Evolutionary conservation across 2,888 invertebrate species (phyloP).

Genomic region (Lydus trimaculatus): DNA sequence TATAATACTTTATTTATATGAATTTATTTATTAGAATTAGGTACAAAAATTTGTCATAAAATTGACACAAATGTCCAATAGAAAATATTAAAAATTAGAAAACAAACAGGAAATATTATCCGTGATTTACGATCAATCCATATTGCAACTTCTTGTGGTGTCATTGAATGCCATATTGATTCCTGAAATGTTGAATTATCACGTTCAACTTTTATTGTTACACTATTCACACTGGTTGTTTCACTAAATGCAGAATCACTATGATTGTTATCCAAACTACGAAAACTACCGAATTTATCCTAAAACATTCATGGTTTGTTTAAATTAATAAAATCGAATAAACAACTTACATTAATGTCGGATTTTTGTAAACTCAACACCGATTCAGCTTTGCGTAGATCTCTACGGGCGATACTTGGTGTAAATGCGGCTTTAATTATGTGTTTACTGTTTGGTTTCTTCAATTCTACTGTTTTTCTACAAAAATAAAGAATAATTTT

Average conservation of each 20-base stretch:
- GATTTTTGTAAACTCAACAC: constrained; percentile 68
- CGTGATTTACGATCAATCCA: constrained; percentile 83
- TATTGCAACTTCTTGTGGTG: constrained; percentile 82
- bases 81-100: constrained; percentile 73
- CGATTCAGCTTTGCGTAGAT: constrained; percentile 70
- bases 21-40: not conserved
- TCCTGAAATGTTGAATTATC: not conserved
- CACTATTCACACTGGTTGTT: not conserved
- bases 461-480: constrained; percentile 48
- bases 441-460: constrained; percentile 70
- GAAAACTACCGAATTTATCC: not conserved
- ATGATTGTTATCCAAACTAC: not conserved
- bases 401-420: constrained; percentile 76
- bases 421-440: constrained; percentile 85
- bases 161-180: constrained; percentile 75
- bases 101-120: constrained; percentile 75
- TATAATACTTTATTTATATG: not conserved
- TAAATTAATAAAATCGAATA: no score
- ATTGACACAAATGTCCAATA: constrained; percentile 46
- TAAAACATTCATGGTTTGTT: not conserved
- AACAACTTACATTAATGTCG: not conserved
- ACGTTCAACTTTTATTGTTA: not conserved
- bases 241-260: not conserved
- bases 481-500: constrained; percentile 22
- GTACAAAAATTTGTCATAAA: constrained; percentile 17